Percentiles rank a stretch among this genome's conserved stretches.
These are phyloP conservation scores for Aquatica leii DNA, from an alignment of 2,888 invertebrate genomes.

Conservation along the genomic window DNA sequence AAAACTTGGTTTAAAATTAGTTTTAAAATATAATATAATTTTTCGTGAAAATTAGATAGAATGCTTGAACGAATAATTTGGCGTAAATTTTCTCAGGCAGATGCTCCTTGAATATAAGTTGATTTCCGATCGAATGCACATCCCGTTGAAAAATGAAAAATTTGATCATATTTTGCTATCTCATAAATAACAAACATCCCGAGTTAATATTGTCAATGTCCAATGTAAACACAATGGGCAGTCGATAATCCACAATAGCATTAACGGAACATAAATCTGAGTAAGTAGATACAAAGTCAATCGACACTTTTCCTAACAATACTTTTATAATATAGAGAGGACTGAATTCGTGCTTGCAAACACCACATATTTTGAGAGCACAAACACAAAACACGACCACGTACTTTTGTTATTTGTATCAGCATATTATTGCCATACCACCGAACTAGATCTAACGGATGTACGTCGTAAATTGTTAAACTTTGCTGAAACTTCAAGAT, in stretches of 20 bases:
- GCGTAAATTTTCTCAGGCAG: slow-evolving; percentile 47
- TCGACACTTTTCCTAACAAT: slow-evolving; percentile 51
- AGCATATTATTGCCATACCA: slow-evolving; percentile 53
- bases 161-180: slow-evolving; percentile 51
- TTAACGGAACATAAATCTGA: slow-evolving; percentile 60
- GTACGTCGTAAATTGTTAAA: slow-evolving; percentile 34
- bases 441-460: slow-evolving; percentile 56
- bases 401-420: slow-evolving; percentile 46
- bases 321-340: slow-evolving; percentile 40
- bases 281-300: slow-evolving; percentile 55
- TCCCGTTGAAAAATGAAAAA: slow-evolving; percentile 56
- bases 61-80: slow-evolving; percentile 35
- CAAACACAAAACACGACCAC: slow-evolving; percentile 57
- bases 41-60: slow-evolving; percentile 17
- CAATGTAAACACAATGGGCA: slow-evolving; percentile 59
- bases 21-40: slow-evolving; percentile 16
- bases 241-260: slow-evolving; percentile 56
- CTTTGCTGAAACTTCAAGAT: slow-evolving; percentile 45
- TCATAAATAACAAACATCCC: slow-evolving; percentile 53
- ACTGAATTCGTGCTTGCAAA: slow-evolving; percentile 52
- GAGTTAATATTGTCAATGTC: slow-evolving; percentile 59
- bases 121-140: slow-evolving; percentile 54
- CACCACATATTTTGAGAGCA: slow-evolving; percentile 53
- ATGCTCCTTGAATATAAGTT: slow-evolving; percentile 53
- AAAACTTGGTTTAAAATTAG: neutral